Conservation (phyloP, 2,888 invertebrate species). For the Gnatocerus cornutus region DNA sequence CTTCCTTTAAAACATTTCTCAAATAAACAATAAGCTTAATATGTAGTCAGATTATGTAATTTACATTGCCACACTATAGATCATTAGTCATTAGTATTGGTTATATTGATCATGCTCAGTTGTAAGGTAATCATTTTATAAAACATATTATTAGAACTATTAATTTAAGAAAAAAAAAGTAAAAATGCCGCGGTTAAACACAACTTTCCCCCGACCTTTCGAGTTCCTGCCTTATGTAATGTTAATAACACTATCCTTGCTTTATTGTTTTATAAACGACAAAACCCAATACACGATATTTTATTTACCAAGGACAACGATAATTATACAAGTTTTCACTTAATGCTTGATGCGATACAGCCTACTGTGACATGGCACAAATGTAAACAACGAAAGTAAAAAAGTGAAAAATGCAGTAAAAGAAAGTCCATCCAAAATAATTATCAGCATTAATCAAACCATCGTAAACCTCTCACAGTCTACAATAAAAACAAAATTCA, state of each 20-base stretch:
- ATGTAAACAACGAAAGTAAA: conserved; percentile 22
- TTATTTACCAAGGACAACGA: conserved; percentile 11
- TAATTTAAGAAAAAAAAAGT: not conserved
- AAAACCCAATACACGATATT: conserved; percentile 13
- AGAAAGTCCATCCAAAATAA: conserved; percentile 22
- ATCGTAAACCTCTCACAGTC: conserved; percentile 51
- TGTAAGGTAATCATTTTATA: too few species aligned
- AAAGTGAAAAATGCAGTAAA: conserved; percentile 21
- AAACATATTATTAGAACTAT: too few species aligned
- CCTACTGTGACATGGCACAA: conserved; percentile 7
- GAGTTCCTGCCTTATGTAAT: not conserved
- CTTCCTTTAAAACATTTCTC: too few species aligned
- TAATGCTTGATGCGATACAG: conserved; percentile 6
- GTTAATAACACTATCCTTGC: conserved; percentile 1
- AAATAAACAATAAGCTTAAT: too few species aligned
- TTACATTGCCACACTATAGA: too few species aligned
- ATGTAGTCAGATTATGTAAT: too few species aligned
- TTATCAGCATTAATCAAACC: conserved; percentile 44
- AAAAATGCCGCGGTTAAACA: not conserved
- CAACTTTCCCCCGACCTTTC: not conserved
- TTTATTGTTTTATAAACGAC: conserved; percentile 3
- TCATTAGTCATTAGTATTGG: too few species aligned
- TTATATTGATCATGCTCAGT: too few species aligned
- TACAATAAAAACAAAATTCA: conserved; percentile 50
- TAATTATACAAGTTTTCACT: conserved; percentile 16